Conservation (phyloP, 2,797 vertebrate species). For the Chaenodraco wilsoni region DNA sequence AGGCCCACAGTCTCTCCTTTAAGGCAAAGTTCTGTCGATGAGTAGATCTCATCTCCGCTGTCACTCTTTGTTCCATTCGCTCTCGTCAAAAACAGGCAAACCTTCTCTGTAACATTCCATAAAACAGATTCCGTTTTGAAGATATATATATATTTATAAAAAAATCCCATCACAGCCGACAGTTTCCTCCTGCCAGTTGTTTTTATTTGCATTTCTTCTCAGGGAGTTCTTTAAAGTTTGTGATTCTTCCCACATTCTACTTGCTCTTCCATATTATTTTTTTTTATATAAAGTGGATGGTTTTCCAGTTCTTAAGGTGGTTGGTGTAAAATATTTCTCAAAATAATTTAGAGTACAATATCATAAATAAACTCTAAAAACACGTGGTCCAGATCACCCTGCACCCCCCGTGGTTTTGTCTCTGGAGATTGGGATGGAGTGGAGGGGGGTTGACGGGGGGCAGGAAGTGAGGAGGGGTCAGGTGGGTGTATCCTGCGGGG, state of each 20-base stretch:
- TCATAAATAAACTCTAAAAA: constrained; percentile 88
- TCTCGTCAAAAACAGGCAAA: constrained; percentile 85
- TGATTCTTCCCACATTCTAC: constrained; percentile 75
- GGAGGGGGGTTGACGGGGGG: constrained; percentile 21
- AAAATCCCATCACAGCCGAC: constrained; percentile 83
- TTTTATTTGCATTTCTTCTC: constrained; percentile 61
- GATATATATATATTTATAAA: constrained; percentile 41
- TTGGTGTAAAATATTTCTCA: constrained; percentile 87
- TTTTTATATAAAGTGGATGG: constrained; percentile 79
- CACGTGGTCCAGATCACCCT: constrained; percentile 78
- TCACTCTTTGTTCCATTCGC: constrained; percentile 83
- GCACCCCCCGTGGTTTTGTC: constrained; percentile 67
- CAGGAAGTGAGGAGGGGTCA: constrained; percentile 27
- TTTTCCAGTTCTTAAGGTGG: constrained; percentile 91
- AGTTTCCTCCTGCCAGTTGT: constrained; percentile 57
- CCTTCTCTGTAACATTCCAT: constrained; percentile 75
- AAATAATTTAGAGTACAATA: constrained; percentile 95
- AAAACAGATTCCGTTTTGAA: constrained; percentile 83
- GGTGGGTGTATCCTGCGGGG: constrained; percentile 19
- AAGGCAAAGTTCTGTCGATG: constrained; percentile 97
- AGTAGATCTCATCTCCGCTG: constrained; percentile 80
- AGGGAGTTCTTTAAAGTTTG: constrained; percentile 58
- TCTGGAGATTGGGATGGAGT: constrained; percentile 58
- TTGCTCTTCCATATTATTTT: constrained; percentile 71
- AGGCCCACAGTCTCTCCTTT: constrained; percentile 94